A percentile compares a stretch with the other conserved stretches of the same genome.
Conservation (phyloP, 1,140 invertebrate genomes). For the Fragariocoptes setiger region DNA sequence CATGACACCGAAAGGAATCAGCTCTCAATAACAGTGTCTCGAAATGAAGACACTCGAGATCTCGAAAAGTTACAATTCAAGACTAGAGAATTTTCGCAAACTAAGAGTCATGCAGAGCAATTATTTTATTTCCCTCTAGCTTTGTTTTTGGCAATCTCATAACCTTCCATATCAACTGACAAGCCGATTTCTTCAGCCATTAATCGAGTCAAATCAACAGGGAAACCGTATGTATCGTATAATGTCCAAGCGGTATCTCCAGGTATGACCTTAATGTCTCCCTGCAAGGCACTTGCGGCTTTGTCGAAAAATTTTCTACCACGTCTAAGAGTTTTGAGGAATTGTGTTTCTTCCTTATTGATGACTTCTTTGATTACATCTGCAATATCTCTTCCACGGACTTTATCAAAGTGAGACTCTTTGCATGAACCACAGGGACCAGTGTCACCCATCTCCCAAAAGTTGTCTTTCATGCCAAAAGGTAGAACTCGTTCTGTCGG, state of each 20-base stretch:
- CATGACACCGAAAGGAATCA: no score
- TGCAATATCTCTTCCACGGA: slow-evolving; percentile 55
- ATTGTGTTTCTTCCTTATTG: slow-evolving; percentile 91
- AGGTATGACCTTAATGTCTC: slow-evolving; percentile 15
- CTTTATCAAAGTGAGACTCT: slow-evolving; percentile 89
- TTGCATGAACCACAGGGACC: slow-evolving; percentile 97
- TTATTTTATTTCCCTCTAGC: slow-evolving; percentile 22
- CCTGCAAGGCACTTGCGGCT: slow-evolving; percentile 46
- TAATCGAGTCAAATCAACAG: slow-evolving; percentile 76
- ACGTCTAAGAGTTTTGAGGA: slow-evolving; percentile 71
- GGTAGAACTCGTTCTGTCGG: slow-evolving; percentile 38
- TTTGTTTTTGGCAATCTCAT: slow-evolving; percentile 66
- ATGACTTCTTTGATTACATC: slow-evolving; percentile 70
- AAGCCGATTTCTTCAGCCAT: slow-evolving; percentile 90
- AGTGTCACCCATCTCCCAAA: slow-evolving; percentile 99
- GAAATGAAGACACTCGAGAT: no score
- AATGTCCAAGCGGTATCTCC: slow-evolving; percentile 85
- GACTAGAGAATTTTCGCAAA: no score
- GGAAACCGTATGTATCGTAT: slow-evolving; percentile 97
- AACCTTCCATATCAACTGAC: slow-evolving; percentile 47
- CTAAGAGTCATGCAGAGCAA: no score
- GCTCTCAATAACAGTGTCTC: no score
- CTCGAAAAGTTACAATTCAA: no score
- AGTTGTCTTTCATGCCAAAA: slow-evolving; percentile 96
- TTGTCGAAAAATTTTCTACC: slow-evolving; percentile 65